These are phyloP conservation scores for Parauchenoglanis ngamensis DNA, from an alignment of 2,797 vertebrate species.

Conservation along the genomic window DNA sequence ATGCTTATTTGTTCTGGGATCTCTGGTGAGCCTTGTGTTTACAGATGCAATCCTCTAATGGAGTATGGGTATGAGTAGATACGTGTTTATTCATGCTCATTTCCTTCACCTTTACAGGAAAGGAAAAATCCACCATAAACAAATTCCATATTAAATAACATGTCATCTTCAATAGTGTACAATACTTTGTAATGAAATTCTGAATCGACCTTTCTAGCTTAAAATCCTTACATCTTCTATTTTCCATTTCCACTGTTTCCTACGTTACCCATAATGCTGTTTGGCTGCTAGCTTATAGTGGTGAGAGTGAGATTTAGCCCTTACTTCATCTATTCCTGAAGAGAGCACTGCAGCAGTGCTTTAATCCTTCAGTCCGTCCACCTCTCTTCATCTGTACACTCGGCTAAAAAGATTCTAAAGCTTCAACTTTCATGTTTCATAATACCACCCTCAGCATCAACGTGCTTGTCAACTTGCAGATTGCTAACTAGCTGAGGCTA, in stretches of 20 bases:
- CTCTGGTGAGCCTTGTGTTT: constrained; percentile 21
- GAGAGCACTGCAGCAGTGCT: not conserved
- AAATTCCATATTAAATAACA: not conserved
- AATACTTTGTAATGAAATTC: not conserved
- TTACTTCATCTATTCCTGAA: not conserved
- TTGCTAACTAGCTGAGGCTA: too few relatives aligned
- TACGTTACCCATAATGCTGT: not conserved
- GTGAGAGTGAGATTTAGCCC: not conserved
- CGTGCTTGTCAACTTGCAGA: too few relatives aligned
- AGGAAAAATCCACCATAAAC: not conserved
- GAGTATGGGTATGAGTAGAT: constrained; percentile 13
- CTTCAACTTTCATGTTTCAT: not conserved
- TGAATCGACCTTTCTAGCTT: not conserved
- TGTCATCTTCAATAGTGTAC: not conserved
- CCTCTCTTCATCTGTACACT: not conserved
- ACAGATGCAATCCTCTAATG: not conserved
- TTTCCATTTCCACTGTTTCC: not conserved
- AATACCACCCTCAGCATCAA: not conserved
- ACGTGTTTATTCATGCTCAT: not conserved
- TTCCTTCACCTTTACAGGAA: not conserved
- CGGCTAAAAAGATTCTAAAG: not conserved
- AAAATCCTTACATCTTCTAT: not conserved
- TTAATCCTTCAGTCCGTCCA: too few relatives aligned
- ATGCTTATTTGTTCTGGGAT: constrained; percentile 19
- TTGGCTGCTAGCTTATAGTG: not conserved